A percentile compares a stretch with the other conserved stretches of the same genome.
Evolutionary conservation across 2,888 invertebrate species (phyloP).

Genomic region (Cataglyphis cursor): DNA sequence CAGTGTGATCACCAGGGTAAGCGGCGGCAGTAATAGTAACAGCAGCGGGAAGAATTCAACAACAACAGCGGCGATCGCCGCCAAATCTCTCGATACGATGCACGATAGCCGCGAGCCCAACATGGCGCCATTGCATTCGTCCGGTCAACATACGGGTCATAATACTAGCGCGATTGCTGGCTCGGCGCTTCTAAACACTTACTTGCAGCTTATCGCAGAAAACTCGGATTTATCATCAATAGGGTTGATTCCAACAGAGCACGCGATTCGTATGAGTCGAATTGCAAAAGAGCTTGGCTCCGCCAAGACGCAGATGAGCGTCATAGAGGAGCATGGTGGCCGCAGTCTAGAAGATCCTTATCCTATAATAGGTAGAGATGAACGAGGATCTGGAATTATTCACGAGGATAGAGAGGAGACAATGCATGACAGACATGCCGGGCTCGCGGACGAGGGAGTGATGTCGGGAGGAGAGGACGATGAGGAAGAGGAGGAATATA

Average conservation of each 20-base stretch:
- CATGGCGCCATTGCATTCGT: constrained; percentile 88
- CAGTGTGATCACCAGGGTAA: constrained; percentile 85
- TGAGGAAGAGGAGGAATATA: constrained; percentile 81
- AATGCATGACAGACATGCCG: constrained; percentile 76
- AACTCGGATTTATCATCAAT: constrained; percentile 91
- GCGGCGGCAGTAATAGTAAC: constrained; percentile 88
- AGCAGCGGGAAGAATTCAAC: constrained; percentile 76
- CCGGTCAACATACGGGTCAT: constrained; percentile 76
- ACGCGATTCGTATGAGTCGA: constrained; percentile 90
- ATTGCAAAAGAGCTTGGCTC: constrained; percentile 87
- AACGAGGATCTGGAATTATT: constrained; percentile 78
- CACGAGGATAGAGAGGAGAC: constrained; percentile 81
- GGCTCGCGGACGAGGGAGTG: constrained; percentile 79
- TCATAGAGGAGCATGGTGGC: constrained; percentile 87
- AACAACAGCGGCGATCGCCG: constrained; percentile 89
- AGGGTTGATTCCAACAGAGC: constrained; percentile 89
- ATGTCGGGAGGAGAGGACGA: constrained; percentile 82
- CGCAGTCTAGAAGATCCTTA: constrained; percentile 82
- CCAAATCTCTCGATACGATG: constrained; percentile 90
- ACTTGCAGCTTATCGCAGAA: constrained; percentile 95
- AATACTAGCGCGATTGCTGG: constrained; percentile 87
- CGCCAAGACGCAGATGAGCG: constrained; percentile 92
- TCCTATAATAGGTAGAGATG: constrained; percentile 84
- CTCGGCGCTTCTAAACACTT: constrained; percentile 94
- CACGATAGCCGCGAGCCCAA: constrained; percentile 90